Conservation (phyloP, 2,113 vertebrate genomes). For the Corythoichthys haematopterus region DNA sequence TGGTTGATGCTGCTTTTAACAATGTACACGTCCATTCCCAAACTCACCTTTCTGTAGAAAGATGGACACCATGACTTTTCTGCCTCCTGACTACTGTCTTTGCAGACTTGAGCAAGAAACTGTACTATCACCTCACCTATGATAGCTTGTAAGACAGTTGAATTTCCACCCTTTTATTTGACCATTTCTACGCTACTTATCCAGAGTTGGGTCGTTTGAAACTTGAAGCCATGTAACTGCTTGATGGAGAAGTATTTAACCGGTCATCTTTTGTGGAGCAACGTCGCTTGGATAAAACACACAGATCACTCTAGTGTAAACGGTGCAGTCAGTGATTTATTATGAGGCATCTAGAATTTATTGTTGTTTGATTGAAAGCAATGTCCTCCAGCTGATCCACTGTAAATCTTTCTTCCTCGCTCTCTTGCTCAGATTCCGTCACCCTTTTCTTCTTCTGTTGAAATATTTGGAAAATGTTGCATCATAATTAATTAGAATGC, state of each 20-base stretch:
- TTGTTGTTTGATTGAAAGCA: constrained; percentile 53
- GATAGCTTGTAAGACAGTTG: too few species aligned
- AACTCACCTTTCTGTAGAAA: too few species aligned
- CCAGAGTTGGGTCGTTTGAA: neutral
- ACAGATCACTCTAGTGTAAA: constrained; percentile 25
- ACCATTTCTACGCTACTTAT: neutral
- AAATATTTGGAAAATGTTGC: constrained; percentile 17
- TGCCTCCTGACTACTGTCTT: too few species aligned
- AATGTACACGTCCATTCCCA: too few species aligned
- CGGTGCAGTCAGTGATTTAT: constrained; percentile 40
- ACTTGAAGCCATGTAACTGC: constrained; percentile 3
- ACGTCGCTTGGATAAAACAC: constrained; percentile 34
- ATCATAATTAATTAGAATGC: constrained; percentile 2
- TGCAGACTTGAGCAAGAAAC: too few species aligned
- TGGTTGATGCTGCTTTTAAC: neutral
- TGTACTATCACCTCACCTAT: too few species aligned
- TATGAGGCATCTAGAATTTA: constrained; percentile 39
- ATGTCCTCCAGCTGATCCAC: constrained; percentile 35
- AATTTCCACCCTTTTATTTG: neutral
- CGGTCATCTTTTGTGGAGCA: constrained; percentile 5
- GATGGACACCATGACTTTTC: too few species aligned
- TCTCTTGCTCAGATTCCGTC: constrained; percentile 5
- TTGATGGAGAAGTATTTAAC: constrained; percentile 9
- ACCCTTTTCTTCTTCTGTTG: constrained; percentile 6
- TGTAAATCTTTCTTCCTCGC: constrained; percentile 8